phyloP scores from a whole-genome alignment of 2,797 vertebrate genomes.

The Artibeus lituratus region DNA sequence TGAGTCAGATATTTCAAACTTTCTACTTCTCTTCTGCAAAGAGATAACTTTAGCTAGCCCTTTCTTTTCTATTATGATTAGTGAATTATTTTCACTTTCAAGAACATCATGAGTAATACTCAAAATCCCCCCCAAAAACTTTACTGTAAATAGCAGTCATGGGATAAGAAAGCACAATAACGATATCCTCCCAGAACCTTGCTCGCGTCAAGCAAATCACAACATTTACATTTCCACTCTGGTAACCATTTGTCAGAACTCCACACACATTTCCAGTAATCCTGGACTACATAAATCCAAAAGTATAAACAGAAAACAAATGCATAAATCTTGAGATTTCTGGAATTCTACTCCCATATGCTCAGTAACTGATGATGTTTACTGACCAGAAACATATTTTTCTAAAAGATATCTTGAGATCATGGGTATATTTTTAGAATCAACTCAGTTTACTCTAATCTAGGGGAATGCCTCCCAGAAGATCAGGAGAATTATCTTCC shows the following conservation, averaged over 20 bases:
- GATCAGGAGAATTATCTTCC: neutral
- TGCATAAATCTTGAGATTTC: neutral
- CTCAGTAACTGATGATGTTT: neutral
- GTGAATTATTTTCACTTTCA: constrained; percentile 33
- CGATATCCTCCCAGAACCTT: neutral
- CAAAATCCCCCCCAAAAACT: neutral
- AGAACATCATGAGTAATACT: neutral
- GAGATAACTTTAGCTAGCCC: neutral
- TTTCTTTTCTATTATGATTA: constrained; percentile 1
- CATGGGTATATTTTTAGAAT: neutral
- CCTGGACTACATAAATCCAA: neutral
- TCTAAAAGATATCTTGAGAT: neutral
- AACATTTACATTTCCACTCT: constrained; percentile 13
- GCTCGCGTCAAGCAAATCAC: neutral
- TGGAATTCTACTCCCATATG: neutral
- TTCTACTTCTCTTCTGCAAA: constrained; percentile 28
- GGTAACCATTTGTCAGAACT: neutral
- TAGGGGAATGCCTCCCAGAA: neutral
- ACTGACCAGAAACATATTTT: neutral
- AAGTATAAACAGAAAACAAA: neutral
- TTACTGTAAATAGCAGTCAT: neutral
- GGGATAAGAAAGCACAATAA: neutral
- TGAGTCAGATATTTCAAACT: constrained; percentile 40
- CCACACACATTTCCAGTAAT: neutral
- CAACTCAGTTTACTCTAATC: neutral